Conservation (phyloP, 2,113 vertebrate genomes). For the Percopsis transmontana region DNA sequence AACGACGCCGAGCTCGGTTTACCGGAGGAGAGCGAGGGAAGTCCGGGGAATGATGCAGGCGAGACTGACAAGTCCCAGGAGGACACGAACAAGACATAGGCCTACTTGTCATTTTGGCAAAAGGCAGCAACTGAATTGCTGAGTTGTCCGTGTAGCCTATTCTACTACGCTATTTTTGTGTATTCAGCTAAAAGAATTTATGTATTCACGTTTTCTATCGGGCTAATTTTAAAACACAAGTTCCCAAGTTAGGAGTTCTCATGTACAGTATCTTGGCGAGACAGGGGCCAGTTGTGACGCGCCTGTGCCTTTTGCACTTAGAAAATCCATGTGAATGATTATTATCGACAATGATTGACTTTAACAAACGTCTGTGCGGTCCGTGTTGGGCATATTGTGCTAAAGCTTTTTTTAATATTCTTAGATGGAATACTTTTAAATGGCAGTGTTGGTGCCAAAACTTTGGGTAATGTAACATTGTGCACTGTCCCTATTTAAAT, state of each 20-base stretch:
- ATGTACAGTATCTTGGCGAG: slow-evolving; percentile 51
- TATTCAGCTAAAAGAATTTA: slow-evolving; percentile 33
- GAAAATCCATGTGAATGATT: slow-evolving; percentile 69
- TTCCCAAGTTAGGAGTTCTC: slow-evolving; percentile 51
- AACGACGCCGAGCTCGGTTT: slow-evolving; percentile 52
- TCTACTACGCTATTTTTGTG: slow-evolving; percentile 20
- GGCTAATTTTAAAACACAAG: slow-evolving; percentile 44
- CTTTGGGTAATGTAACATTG: slow-evolving; percentile 54
- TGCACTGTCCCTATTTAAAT: slow-evolving; percentile 51
- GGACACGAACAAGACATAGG: slow-evolving; percentile 56
- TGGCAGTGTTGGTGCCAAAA: slow-evolving; percentile 68
- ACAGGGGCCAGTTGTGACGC: slow-evolving; percentile 63
- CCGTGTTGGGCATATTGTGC: slow-evolving; percentile 29
- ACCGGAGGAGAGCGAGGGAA: slow-evolving; percentile 64
- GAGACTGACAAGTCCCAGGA: slow-evolving; percentile 51
- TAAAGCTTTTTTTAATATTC: slow-evolving; percentile 58
- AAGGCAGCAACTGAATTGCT: slow-evolving; percentile 38
- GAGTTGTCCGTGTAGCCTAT: slow-evolving; percentile 45
- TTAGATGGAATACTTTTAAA: slow-evolving; percentile 67
- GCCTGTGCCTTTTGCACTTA: slow-evolving; percentile 79
- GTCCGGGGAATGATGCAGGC: slow-evolving; percentile 53
- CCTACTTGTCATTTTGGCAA: slow-evolving; percentile 59
- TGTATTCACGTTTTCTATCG: slow-evolving; percentile 42
- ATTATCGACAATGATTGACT: slow-evolving; percentile 74
- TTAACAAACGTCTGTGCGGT: slow-evolving; percentile 49